A percentile compares a stretch with the other conserved stretches of the same genome.
Evolutionary conservation across 2,113 vertebrate species (phyloP).

Genomic region (Lamprotornis superbus): DNA sequence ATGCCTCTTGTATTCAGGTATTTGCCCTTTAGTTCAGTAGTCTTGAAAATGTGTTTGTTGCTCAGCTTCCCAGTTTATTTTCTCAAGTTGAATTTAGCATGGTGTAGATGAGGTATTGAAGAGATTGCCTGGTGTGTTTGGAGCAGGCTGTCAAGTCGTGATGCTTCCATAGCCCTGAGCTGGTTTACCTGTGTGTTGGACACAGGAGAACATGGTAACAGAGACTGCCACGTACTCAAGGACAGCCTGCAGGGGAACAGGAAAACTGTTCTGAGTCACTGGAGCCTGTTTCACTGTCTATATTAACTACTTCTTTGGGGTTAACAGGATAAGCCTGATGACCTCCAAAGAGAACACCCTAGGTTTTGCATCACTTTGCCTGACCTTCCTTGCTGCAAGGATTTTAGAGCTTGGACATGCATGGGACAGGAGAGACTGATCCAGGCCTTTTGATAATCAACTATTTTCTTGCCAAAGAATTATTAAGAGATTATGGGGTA

Average conservation of each 20-base stretch:
- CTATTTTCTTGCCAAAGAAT: not conserved
- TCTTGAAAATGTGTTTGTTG: not conserved
- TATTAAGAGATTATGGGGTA: not conserved
- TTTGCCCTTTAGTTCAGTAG: not conserved
- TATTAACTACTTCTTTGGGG: constrained; percentile 2
- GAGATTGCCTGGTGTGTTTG: not conserved
- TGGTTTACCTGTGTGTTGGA: not conserved
- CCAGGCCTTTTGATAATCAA: not conserved
- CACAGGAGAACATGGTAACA: not conserved
- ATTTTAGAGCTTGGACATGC: not conserved
- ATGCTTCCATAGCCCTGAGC: not conserved
- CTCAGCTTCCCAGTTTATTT: not conserved
- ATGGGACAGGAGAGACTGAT: not conserved
- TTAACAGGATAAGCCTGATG: not conserved
- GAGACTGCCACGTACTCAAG: not conserved
- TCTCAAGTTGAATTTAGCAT: not conserved
- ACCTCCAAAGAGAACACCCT: not conserved
- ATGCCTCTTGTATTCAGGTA: not conserved
- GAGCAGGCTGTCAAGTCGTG: not conserved
- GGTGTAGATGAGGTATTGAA: not conserved
- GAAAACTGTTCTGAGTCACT: not conserved
- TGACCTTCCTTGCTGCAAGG: not conserved
- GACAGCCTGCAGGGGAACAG: not conserved
- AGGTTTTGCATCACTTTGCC: not conserved
- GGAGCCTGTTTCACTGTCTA: not conserved